These are phyloP conservation scores for Hirundichthys speculiger DNA, from an alignment of 2,113 vertebrate genomes.

Conservation along the genomic window DNA sequence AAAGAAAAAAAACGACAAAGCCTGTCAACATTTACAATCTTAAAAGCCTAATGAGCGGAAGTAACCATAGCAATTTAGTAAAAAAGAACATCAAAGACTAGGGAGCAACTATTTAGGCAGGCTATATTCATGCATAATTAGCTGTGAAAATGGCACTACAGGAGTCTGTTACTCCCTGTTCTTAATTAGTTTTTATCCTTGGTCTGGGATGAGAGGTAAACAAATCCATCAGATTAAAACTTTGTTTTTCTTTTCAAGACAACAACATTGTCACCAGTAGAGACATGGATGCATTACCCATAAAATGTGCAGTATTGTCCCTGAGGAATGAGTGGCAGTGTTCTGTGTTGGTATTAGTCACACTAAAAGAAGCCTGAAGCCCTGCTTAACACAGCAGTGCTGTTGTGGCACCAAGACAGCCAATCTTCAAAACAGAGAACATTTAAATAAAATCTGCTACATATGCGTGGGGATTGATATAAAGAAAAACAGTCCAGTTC, in stretches of 20 bases:
- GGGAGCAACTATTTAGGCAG: slow-evolving; percentile 77
- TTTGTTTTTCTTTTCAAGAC: slow-evolving; percentile 48
- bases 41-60: slow-evolving; percentile 80
- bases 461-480: background rate
- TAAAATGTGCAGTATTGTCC: slow-evolving; percentile 42
- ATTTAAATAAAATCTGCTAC: slow-evolving; percentile 6
- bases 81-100: slow-evolving; percentile 77
- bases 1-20: slow-evolving; percentile 40
- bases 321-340: slow-evolving; percentile 31
- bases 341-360: slow-evolving; percentile 28
- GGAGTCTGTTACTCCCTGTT: slow-evolving; percentile 73
- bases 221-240: slow-evolving; percentile 74
- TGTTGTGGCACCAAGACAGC: slow-evolving; percentile 5
- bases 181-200: slow-evolving; percentile 78
- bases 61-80: slow-evolving; percentile 75
- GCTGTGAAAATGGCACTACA: slow-evolving; percentile 78
- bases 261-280: slow-evolving; percentile 47
- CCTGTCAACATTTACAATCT: slow-evolving; percentile 71
- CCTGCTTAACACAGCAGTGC: slow-evolving; percentile 17
- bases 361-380: slow-evolving; percentile 16
- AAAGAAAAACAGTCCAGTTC: background rate
- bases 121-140: slow-evolving; percentile 81
- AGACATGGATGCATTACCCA: slow-evolving; percentile 32
- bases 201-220: slow-evolving; percentile 77
- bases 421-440: slow-evolving; percentile 23